Evolutionary conservation across 2,113 vertebrate genomes (phyloP), one percentile per base, ranked within the genome.

Genomic region (Echinops telfairi): DNA sequence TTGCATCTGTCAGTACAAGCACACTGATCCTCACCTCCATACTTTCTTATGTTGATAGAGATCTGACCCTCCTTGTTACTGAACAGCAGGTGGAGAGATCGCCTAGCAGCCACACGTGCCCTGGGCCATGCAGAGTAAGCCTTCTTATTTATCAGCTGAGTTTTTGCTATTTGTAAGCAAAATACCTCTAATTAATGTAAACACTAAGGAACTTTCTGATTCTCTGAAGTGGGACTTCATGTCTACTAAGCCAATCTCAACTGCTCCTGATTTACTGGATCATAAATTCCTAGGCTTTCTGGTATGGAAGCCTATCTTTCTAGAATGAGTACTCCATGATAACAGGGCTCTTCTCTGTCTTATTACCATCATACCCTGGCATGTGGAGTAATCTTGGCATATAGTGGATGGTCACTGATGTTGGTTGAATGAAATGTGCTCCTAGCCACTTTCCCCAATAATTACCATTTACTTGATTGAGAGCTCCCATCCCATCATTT

Each of bases 291-390:
- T 40, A 43, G 36, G 82, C 3, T n/a, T 29, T 4, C 29, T 70
- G 58, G 22, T 83, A n/a, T 9, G 7, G 11, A 38, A 80, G 38
- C 2, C 3, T 62, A 1, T 33, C 15, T 31, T 36, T 33, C 4
- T 60, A 53, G 62, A 33, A 53, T 40, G 62, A 58, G 22, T 9
- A 33, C 3, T 22, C 16, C 40, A 16, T 2, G 8, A 60, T 25
- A 2, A 12, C 43, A 40, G 12, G 20, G 12, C 3, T 19, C 33
- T 77, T 27, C 1, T 22, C 25, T 7, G 7, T 47, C 53, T 83
- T 71, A 29, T 6, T 6, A 2, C 19, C 14, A 6, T 58, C 31
- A 8, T 2, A 5, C 9, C 60, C 7, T 0, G 27, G 4, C 9
- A 20, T 19, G 22, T 5, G 25, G n/a, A 47, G 19, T 43, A 57